Percentiles rank a stretch among this genome's conserved stretches.
phyloP scores from a whole-genome alignment of 2,113 vertebrate genomes.

The Saguinus imperator region DNA sequence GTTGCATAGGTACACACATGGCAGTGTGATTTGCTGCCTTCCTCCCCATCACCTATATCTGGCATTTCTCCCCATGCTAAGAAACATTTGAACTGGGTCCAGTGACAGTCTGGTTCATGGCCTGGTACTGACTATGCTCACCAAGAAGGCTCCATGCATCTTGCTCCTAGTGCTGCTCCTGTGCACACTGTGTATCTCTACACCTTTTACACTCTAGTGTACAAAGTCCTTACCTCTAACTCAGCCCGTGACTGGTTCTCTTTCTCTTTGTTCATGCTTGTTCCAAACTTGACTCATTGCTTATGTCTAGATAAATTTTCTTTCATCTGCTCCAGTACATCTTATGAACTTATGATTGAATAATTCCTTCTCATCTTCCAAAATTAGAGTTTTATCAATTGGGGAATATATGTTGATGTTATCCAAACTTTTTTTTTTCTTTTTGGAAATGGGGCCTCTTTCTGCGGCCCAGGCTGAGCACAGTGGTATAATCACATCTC shows the following conservation, averaged over 20 bases:
- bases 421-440: neutral
- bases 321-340: neutral
- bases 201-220: neutral
- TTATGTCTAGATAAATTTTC: slow-evolving; percentile 13
- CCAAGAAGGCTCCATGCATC: rapidly evolving
- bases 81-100: neutral
- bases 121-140: neutral
- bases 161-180: too few species aligned
- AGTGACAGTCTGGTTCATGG: rapidly evolving
- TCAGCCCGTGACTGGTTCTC: neutral
- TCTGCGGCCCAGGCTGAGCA: too few species aligned
- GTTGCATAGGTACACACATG: too few species aligned
- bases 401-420: neutral
- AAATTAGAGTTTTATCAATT: neutral
- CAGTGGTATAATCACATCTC: too few species aligned
- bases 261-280: neutral
- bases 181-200: neutral
- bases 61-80: neutral
- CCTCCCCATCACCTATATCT: too few species aligned
- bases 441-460: too few species aligned
- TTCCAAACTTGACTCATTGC: neutral
- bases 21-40: too few species aligned
- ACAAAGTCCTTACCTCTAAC: neutral
- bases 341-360: slow-evolving; percentile 23
- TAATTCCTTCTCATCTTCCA: neutral